These are phyloP conservation scores for Rhinophrynus dorsalis DNA, from an alignment of 2,797 vertebrate genomes.

Conservation along the genomic window DNA sequence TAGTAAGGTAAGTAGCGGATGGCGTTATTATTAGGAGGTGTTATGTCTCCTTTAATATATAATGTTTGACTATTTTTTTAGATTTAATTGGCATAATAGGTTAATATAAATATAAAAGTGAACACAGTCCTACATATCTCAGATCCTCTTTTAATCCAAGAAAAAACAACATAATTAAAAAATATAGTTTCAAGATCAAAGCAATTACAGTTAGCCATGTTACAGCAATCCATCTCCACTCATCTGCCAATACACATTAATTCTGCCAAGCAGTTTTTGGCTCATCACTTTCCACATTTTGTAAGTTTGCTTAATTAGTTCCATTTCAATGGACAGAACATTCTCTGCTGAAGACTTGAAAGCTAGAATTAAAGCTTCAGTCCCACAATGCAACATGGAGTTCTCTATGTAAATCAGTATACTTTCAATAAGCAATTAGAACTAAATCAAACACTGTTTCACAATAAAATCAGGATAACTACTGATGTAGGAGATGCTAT, in stretches of 20 bases:
- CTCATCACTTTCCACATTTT: conserved; percentile 43
- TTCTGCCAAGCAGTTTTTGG: conserved; percentile 46
- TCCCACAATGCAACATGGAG: conserved; percentile 14
- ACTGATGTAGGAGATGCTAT: too few relatives aligned
- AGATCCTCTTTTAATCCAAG: conserved; percentile 24
- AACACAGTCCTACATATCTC: conserved; percentile 18
- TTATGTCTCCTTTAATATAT: too few relatives aligned
- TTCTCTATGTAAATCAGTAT: conserved; percentile 15
- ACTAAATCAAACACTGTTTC: not conserved
- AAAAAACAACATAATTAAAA: conserved; percentile 48
- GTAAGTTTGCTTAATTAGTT: conserved; percentile 46
- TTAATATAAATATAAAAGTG: conserved; percentile 3
- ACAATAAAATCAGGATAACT: not conserved
- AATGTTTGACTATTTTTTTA: too few relatives aligned
- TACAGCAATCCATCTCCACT: conserved; percentile 43
- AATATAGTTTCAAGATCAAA: conserved; percentile 37
- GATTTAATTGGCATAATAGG: conserved; percentile 1
- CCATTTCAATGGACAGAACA: conserved; percentile 35
- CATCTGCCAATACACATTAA: conserved; percentile 46
- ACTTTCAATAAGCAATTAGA: not conserved
- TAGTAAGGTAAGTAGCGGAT: too few relatives aligned
- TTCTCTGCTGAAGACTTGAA: conserved; percentile 33
- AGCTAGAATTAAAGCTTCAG: conserved; percentile 5
- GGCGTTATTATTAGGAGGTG: too few relatives aligned
- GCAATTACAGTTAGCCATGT: conserved; percentile 45